These are phyloP conservation scores for Calycopis cecrops DNA, from an alignment of 1,140 invertebrate genomes.

Conservation along the genomic window DNA sequence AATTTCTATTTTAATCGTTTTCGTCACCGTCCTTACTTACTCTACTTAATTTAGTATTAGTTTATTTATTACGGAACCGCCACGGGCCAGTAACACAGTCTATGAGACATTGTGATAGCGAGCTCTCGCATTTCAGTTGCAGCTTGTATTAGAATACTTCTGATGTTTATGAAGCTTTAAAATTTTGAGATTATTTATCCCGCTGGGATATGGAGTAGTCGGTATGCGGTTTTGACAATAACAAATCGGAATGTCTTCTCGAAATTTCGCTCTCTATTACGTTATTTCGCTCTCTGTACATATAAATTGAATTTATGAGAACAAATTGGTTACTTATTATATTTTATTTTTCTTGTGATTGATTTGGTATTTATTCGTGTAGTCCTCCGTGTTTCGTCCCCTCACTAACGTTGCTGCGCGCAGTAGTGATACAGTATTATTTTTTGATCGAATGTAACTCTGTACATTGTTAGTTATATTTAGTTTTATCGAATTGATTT, in stretches of 20 bases:
- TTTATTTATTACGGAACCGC: slow-evolving; percentile 61
- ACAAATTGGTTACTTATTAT: neutral
- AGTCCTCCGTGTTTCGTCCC: neutral
- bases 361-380: too few species aligned
- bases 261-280: slow-evolving; percentile 27
- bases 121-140: slow-evolving; percentile 21
- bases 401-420: slow-evolving; percentile 55
- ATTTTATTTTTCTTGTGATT: too few species aligned
- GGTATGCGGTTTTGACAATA: slow-evolving; percentile 43
- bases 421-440: slow-evolving; percentile 73
- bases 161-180: slow-evolving; percentile 68
- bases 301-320: slow-evolving; percentile 14
- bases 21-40: slow-evolving; percentile 67
- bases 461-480: slow-evolving; percentile 66
- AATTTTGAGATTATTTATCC: slow-evolving; percentile 70
- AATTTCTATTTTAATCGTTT: slow-evolving; percentile 44
- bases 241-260: slow-evolving; percentile 24
- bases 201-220: slow-evolving; percentile 25
- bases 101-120: slow-evolving; percentile 69
- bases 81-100: slow-evolving; percentile 69
- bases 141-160: slow-evolving; percentile 32
- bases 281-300: slow-evolving; percentile 23
- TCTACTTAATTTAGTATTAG: slow-evolving; percentile 72
- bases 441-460: slow-evolving; percentile 60
- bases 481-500: slow-evolving; percentile 50